Base-by-base conservation (phyloP, 2,797 vertebrate species). In the Hozukius guyotensis region DNA sequence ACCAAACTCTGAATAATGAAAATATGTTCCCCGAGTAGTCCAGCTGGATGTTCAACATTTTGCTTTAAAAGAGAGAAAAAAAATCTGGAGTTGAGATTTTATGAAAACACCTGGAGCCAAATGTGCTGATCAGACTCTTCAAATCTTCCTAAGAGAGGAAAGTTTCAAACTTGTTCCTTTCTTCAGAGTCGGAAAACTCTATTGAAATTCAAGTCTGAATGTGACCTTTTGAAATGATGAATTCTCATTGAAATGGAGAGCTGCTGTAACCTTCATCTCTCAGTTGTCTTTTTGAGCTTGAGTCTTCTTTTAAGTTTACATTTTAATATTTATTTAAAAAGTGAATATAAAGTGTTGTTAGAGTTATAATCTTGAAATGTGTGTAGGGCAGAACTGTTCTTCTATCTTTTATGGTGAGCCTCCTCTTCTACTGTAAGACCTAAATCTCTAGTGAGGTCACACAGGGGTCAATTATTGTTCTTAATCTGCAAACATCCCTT, bases 201-300 rank as follows among this genome's bases (percentile, higher is more conserved):
- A 24, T 7, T 59, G 38, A 36, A 52, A 72, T 76, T 66, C n/a
- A 62, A 32, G 18, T 61, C 10, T 34, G 24, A 57, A 31, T 8
- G 32, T 63, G 60, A 68, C 27, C 16, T 81, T 75, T 25, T 22
- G 18, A 78, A 81, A 75, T 0, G 18, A 64, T 7, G 67, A 59
- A 24, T 66, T 69, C 59, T 69, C 67, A 38, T 11, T 78, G 61
- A 72, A 78, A 78, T 63, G 38, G 32, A 62, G 46, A 74, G 77
- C 64, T 70, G 62, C 34, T 55, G 13, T 3, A 32, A 14, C 34
- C 49, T 65, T 74, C 70, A 74, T 77, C 32, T 57, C 55, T 69
- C 63, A 18, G 1, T 49, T 24, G 46, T 71, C 70, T 46, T 55
- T 52, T 76, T 38, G 59, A 57, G 49, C 20, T 57, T 3, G 5